Percentiles rank a stretch among this genome's conserved stretches.
Conservation (phyloP, 1,140 invertebrate genomes). For the Plutomurus gul region DNA sequence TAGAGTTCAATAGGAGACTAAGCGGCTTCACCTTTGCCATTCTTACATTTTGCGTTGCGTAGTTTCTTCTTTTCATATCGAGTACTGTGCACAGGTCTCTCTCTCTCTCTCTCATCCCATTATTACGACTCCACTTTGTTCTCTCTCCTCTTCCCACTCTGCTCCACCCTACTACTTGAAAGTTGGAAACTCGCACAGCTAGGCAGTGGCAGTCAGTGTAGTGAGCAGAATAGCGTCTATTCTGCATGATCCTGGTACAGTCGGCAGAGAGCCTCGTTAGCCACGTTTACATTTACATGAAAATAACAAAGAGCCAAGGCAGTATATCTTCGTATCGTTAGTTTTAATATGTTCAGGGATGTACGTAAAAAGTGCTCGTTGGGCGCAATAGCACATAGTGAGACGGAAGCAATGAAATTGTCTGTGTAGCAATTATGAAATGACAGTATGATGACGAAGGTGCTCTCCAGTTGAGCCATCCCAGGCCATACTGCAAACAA, state of each 20-base stretch:
- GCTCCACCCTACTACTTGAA: background rate
- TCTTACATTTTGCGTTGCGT: background rate
- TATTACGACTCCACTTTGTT: background rate
- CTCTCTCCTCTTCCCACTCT: background rate
- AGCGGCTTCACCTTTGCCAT: conserved; percentile 16
- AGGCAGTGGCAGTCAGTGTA: too few species aligned
- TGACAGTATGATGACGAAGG: background rate
- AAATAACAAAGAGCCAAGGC: too few species aligned
- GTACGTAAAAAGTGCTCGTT: background rate
- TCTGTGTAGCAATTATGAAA: background rate
- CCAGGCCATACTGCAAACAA: background rate
- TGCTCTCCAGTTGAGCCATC: background rate
- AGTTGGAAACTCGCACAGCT: too few species aligned
- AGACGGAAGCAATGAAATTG: background rate
- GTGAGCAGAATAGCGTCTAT: too few species aligned
- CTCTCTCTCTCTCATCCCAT: background rate
- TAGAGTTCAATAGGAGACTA: background rate
- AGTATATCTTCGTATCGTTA: too few species aligned
- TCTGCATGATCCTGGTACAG: too few species aligned
- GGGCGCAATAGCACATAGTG: background rate
- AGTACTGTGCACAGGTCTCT: background rate
- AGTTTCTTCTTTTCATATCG: background rate
- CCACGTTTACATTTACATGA: too few species aligned
- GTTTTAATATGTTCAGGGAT: too few species aligned
- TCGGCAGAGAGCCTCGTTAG: too few species aligned